Evolutionary conservation across 2,113 vertebrate genomes (phyloP), one percentile per base, ranked within the genome.

Genomic region (Castor canadensis): DNA sequence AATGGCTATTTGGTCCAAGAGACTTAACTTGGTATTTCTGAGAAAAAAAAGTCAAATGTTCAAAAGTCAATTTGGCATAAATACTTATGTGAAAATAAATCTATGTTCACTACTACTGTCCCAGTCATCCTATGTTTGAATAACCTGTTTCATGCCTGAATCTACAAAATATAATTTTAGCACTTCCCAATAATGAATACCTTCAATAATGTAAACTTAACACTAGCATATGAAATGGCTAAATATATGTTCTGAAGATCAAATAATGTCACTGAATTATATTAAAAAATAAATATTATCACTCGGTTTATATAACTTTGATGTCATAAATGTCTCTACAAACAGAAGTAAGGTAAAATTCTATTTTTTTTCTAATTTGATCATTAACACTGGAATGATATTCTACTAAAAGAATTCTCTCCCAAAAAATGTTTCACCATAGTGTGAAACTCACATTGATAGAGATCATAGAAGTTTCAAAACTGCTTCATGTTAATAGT

Each of bases 401-500:
- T n/a, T 80, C 20, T 40, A 16, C 32, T 77, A 83, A 91, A 83
- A 60, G 20, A 66, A 76, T n/a, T 45, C 6, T 52, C 9, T 35
- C 16, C 0, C 10, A 3, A 1, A 6, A 56, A 64, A 54, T 32
- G 40, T 72, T 96, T 89, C 9, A 76, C 40, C 38, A 38, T 1
- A 89, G 2, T 92, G 82, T 49, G 81, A 95, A 97, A 85, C 80
- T 77, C 79, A 30, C 40, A 93, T 75, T 93, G 45, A 81, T 95
- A 52, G 71, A 85, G 69, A 89, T 95, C 1, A 0, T 40, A 93
- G 82, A 81, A 90, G 13, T 82, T 79, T 52, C 95, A 95, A 97
- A 96, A 77, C 47, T 75, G 22, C 40, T 97, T 95, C 77, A 32
- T 72, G 79, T 96, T 97, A 95, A 94, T 96, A 95, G 56, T 95